Conservation (phyloP, 2,888 invertebrate genomes). For the Lordiphosa fenestrarum region DNA sequence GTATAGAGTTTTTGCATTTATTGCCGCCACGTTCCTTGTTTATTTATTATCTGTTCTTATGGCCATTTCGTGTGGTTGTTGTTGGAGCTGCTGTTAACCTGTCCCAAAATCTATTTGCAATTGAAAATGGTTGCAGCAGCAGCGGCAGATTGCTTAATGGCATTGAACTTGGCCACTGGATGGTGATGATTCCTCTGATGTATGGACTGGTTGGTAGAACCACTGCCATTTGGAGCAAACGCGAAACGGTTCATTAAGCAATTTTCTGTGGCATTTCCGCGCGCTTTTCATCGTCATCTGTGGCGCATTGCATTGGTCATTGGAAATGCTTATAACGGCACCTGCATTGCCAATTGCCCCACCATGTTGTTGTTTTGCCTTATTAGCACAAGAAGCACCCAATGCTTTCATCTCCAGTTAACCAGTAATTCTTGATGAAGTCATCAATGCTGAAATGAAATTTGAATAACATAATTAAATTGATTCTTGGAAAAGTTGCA, state of each 20-base stretch:
- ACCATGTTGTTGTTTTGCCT: conserved; percentile 21
- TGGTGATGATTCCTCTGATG: conserved; percentile 29
- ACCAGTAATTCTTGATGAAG: conserved; percentile 7
- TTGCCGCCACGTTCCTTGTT: conserved; percentile 29
- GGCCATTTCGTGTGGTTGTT: conserved; percentile 4
- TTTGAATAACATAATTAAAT: conserved; percentile 6
- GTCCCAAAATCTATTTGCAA: conserved; percentile 9
- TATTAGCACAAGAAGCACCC: conserved; percentile 31
- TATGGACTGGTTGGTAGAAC: conserved; percentile 45
- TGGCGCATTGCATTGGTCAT: conserved; percentile 19
- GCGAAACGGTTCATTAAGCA: conserved; percentile 65
- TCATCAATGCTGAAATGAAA: conserved; percentile 3
- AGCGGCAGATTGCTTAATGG: conserved; percentile 36
- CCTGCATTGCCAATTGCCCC: conserved; percentile 29
- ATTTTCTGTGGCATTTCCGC: conserved; percentile 64
- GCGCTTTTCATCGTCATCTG: conserved; percentile 58
- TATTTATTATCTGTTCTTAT: conserved; percentile 39
- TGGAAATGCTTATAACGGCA: conserved; percentile 37
- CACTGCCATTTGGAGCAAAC: conserved; percentile 55
- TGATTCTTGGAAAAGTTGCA: conserved; percentile 4
- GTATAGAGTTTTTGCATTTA: conserved; percentile 26
- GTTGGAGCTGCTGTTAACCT: conserved; percentile 8
- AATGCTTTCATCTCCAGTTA: conserved; percentile 1
- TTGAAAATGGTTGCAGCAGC: conserved; percentile 14
- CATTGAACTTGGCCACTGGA: conserved; percentile 54